These are phyloP conservation scores for Trogon melanurus DNA, from an alignment of 2,113 vertebrate species.

Conservation along the genomic window DNA sequence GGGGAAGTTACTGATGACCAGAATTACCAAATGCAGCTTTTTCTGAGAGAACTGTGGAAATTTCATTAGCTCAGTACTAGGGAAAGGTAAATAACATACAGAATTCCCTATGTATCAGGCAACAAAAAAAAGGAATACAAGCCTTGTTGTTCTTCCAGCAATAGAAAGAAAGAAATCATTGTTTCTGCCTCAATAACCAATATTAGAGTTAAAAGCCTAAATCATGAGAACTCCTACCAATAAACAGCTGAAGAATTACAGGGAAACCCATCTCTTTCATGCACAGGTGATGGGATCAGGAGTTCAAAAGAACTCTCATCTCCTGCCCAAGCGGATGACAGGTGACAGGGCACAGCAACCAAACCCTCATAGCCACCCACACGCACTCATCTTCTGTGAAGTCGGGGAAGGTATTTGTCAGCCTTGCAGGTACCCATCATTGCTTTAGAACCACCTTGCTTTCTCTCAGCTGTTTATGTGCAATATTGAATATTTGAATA, in stretches of 20 bases:
- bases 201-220: not conserved
- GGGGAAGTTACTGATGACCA: not conserved
- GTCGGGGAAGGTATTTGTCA: not conserved
- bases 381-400: not conserved
- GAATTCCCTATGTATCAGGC: not conserved
- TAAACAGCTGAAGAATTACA: not conserved
- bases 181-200: not conserved
- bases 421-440: not conserved
- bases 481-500: not conserved
- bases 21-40: not conserved
- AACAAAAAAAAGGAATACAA: not conserved
- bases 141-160: not conserved
- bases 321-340: not conserved
- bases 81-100: not conserved
- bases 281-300: not conserved
- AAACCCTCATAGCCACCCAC: accelerated
- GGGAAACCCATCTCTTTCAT: not conserved
- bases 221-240: not conserved
- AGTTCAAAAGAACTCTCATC: not conserved
- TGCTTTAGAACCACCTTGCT: not conserved
- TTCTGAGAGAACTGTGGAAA: not conserved
- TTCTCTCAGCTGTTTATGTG: not conserved
- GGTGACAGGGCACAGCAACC: not conserved
- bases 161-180: not conserved
- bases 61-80: not conserved